Evolutionary conservation across 2,797 vertebrate species (phyloP).

Genomic region (Lates japonicus): DNA sequence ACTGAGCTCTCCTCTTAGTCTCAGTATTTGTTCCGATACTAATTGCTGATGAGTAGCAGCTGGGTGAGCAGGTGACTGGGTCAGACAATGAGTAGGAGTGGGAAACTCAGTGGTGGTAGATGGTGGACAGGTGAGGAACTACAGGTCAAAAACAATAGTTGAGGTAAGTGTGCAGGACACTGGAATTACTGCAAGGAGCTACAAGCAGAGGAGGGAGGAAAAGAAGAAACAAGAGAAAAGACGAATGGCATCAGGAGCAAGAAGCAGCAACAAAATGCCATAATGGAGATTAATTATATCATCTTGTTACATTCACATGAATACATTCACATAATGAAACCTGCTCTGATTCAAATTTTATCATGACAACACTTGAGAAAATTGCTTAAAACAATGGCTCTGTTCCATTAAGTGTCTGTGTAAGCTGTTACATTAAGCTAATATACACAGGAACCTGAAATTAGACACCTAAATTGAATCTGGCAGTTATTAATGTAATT

Average conservation of each 20-base stretch:
- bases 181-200: not conserved
- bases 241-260: not conserved
- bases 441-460: not conserved
- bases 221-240: not conserved
- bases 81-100: not conserved
- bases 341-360: not conserved
- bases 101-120: not conserved
- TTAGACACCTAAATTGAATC: not conserved
- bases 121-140: conserved; percentile 4
- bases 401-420: not conserved
- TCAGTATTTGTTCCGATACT: not conserved
- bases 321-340: not conserved
- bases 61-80: conserved; percentile 10
- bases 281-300: not conserved
- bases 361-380: not conserved
- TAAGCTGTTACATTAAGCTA: not conserved
- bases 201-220: not conserved
- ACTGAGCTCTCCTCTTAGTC: not conserved
- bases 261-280: not conserved
- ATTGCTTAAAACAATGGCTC: not conserved
- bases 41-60: conserved; percentile 6
- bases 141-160: not conserved
- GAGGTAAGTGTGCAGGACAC: not conserved
- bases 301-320: not conserved
- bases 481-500: not conserved